phyloP scores from a whole-genome alignment of 2,888 invertebrate species.

The Nipponacmea schrenckii region DNA sequence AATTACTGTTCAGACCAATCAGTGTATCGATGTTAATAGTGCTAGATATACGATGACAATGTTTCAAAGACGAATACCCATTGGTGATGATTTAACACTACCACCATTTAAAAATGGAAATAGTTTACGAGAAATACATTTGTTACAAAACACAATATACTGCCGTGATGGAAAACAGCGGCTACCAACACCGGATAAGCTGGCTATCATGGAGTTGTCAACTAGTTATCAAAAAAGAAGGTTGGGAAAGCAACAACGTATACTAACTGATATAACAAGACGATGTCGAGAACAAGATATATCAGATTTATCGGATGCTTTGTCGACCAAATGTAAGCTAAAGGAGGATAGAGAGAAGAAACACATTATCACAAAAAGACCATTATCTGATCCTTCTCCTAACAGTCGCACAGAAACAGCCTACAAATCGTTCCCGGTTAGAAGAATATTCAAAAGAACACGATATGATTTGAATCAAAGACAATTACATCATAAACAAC shows the following conservation, averaged over 20 bases:
- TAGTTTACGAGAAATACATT: slow-evolving; percentile 33
- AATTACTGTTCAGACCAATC: no score
- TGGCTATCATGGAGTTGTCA: slow-evolving; percentile 54
- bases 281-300: slow-evolving; percentile 59
- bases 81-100: neutral
- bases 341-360: slow-evolving; percentile 3
- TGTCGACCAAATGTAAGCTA: slow-evolving; percentile 44
- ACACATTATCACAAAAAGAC: neutral
- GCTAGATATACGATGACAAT: neutral
- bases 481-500: neutral
- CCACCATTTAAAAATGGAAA: slow-evolving; percentile 44
- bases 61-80: neutral
- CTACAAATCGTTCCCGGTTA: slow-evolving; percentile 46
- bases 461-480: neutral
- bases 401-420: slow-evolving; percentile 32
- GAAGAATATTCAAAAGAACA: slow-evolving; percentile 43
- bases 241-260: slow-evolving; percentile 57
- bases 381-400: neutral
- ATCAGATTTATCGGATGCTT: slow-evolving; percentile 44
- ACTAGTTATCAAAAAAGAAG: slow-evolving; percentile 51
- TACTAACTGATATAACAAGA: slow-evolving; percentile 54
- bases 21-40: no score
- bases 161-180: slow-evolving; percentile 43
- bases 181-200: slow-evolving; percentile 54
- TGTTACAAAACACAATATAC: slow-evolving; percentile 43